Base-by-base conservation (phyloP, 2,888 invertebrate species). In the Dorcus parallelipipedus region DNA sequence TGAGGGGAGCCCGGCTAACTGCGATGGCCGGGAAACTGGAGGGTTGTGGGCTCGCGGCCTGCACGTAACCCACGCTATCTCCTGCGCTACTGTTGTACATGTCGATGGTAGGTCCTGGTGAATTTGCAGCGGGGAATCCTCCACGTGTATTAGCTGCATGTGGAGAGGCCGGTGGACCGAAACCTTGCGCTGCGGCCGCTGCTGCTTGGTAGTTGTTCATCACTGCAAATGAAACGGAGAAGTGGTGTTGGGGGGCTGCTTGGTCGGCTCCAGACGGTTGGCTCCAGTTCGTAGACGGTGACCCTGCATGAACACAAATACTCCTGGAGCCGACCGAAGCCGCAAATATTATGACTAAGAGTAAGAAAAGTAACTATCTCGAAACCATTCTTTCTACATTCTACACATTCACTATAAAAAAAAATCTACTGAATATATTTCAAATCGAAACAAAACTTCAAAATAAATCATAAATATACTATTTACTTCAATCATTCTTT, bases 41-140 rank as follows among this genome's bases (percentile, higher is more conserved):
- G 72, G 96, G 96, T 82, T 97, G 97, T 73, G 97, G 96, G 82
- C 95, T 95, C 72, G 96, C 94, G 72, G 96, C 95, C 83, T 96
- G 96, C 77, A 96, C 95, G 81, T 96, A 97, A 78, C 95, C 93
- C 70, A 83, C 82, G 77, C 90, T 91, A 77, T 93, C 94, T 64
- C 82, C 84, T 67, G 86, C 89, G 72, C 90, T 93, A 73, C 93
- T 91, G 80, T 89, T 92, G 84, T 95, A 95, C 83, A 96, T 93
- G 79, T 97, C 96, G 74, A 96, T 91, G 74, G 90, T 86, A 72
- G 95, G 88, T 70, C 95, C 88, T 59, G 96, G 96, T 73, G 95
- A 95, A 82, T 93, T 95, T 70, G 95, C 92, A 53, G 93, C 88
- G 57, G 94, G 93, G 82, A 95, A 95, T 53, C 89, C 91, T 71